Base-by-base conservation (phyloP, 1,140 invertebrate species). In the Pseudomyrmex dendroicus region DNA sequence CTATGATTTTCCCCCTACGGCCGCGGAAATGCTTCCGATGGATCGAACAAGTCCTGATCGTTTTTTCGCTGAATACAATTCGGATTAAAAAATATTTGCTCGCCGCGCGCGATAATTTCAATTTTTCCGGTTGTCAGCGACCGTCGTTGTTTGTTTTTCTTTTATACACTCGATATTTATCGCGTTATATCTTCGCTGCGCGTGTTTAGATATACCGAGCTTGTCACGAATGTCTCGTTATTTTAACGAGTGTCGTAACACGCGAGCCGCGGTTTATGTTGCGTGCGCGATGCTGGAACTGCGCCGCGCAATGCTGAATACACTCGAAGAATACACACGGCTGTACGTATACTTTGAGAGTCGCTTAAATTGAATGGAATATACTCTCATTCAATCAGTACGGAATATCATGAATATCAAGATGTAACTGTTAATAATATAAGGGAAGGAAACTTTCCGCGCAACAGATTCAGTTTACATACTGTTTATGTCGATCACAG, bases 141-240 rank as follows among this genome's bases (percentile, higher is more conserved):
- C 20, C 8, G n/a, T 12, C 10, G 5, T 17, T 25, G 4, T 35
- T 35, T 35, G 4, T 35, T 7, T 35, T 35, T 35, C 35, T 57
- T 59, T 50, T 17, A 78, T 25, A 13, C 22, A 50, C 9, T 54
- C 35, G 54, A 80, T 72, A 50, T 52, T 3, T 20, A 48, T 68
- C 63, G n/a, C 48, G 66, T 46, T 8, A 13, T 46, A 5, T 25
- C 13, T 35, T 35, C 35, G 35, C 35, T 7, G 13, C 46, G 35
- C 52, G 13, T 17, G 35, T 17, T 17, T 20, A 54, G 25, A 44
- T 20, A 56, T 67, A 56, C 48, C 46, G 12, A 22, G 1, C 66
- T 59, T 57, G 76, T 80, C 76, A 80, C 66, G 76, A 72, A 59
- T 50, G 22, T 80, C 76, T 80, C 66, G 66, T 80, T 80, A 80